Conservation (phyloP, 2,888 invertebrate genomes). For the Galerucella nymphaeae region DNA sequence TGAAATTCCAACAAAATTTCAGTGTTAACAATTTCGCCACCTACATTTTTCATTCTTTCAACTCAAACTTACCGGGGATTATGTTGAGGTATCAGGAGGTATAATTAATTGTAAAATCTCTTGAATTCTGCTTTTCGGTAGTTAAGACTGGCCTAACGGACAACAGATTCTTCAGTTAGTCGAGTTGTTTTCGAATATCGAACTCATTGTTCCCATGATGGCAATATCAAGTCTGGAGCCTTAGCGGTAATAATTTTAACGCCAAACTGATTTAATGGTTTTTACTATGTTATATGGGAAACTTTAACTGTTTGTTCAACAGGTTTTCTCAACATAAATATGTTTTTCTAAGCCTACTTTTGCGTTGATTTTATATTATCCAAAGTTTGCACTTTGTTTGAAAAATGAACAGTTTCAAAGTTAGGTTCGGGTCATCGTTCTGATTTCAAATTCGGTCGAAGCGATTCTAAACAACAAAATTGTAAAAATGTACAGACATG, state of each 20-base stretch:
- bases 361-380: not conserved
- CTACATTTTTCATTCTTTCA: not conserved
- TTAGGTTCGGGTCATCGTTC: not conserved
- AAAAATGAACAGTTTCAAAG: not conserved
- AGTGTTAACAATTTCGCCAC: not conserved
- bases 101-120: too few species aligned
- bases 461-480: not conserved
- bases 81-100: too few species aligned
- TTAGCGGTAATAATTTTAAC: slow-evolving; percentile 5
- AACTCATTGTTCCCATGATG: slow-evolving; percentile 8
- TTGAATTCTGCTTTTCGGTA: too few species aligned
- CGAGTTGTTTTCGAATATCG: not conserved
- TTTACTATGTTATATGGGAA: not conserved
- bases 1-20: slow-evolving; percentile 5
- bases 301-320: too few species aligned
- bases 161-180: not conserved
- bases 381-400: not conserved
- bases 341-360: too few species aligned
- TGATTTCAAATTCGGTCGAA: not conserved
- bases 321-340: too few species aligned
- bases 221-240: slow-evolving; percentile 6
- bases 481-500: not conserved
- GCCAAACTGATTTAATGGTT: not conserved
- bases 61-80: too few species aligned
- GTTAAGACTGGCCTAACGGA: not conserved